phyloP scores from a whole-genome alignment of 2,113 vertebrate genomes.

The Phalacrocorax carbo region DNA sequence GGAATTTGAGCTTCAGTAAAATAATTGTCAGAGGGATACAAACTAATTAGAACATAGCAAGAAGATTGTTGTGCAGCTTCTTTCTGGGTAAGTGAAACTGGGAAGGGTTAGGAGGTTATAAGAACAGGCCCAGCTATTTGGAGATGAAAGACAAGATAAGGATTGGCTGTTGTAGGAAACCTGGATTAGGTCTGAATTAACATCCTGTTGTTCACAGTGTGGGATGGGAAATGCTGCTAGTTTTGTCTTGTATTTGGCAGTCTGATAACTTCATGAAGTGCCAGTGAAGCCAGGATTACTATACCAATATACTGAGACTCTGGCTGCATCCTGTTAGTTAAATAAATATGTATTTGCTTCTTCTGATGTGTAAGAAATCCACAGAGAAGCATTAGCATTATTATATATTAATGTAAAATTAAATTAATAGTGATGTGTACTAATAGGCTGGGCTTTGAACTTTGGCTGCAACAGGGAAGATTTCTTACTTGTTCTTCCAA shows the following conservation, averaged over 20 bases:
- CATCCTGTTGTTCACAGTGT: rapidly evolving
- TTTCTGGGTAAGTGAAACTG: not conserved
- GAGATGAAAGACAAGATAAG: not conserved
- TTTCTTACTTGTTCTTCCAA: not conserved
- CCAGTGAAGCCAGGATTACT: not conserved
- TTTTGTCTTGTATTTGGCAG: not conserved
- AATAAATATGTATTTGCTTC: not conserved
- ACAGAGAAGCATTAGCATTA: slow-evolving; percentile 48
- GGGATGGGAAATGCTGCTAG: not conserved
- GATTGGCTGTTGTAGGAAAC: not conserved
- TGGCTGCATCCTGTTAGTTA: not conserved
- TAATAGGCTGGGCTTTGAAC: slow-evolving; percentile 32
- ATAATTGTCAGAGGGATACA: not conserved
- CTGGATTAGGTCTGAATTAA: not conserved
- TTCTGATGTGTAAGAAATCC: slow-evolving; percentile 31
- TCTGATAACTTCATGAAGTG: not conserved
- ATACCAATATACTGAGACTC: not conserved
- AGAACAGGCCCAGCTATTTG: not conserved
- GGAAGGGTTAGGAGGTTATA: not conserved
- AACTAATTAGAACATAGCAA: not conserved
- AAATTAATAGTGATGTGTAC: slow-evolving; percentile 17
- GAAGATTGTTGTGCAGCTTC: not conserved
- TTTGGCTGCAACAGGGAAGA: not conserved
- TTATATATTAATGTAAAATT: slow-evolving; percentile 56
- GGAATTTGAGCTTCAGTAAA: not conserved